These are phyloP conservation scores for Auanema sp. DNA, from an alignment of 2,888 invertebrate species.

Conservation along the genomic window DNA sequence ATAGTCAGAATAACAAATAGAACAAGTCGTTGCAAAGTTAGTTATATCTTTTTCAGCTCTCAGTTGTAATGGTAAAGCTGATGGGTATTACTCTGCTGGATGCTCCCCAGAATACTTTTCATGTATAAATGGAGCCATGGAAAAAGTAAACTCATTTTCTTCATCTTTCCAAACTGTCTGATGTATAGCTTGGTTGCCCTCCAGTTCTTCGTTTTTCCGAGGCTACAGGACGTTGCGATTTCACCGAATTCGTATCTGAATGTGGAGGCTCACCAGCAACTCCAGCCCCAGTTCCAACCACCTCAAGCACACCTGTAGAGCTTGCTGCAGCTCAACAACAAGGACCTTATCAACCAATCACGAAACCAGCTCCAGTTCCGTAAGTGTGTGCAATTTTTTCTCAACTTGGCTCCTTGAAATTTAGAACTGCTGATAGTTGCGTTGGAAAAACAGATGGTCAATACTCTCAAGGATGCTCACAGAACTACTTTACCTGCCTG, in stretches of 20 bases:
- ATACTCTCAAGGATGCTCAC: no score
- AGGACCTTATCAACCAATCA: background rate
- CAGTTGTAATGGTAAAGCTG: slow-evolving; percentile 38
- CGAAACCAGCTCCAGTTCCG: background rate
- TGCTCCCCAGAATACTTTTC: slow-evolving; percentile 42
- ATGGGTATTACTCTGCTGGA: slow-evolving; percentile 45
- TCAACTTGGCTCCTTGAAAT: no score
- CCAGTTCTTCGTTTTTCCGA: slow-evolving; percentile 28
- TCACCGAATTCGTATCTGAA: slow-evolving; percentile 22
- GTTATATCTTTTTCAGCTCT: slow-evolving; percentile 19
- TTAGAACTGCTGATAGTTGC: background rate
- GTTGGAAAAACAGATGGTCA: no score
- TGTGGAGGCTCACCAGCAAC: slow-evolving; percentile 21
- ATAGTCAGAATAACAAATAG: no score
- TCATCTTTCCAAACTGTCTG: background rate
- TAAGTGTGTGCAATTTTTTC: no score
- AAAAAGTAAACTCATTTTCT: slow-evolving; percentile 17
- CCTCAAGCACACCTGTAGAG: slow-evolving; percentile 1
- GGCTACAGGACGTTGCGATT: slow-evolving; percentile 22
- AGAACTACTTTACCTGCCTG: no score
- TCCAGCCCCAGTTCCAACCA: slow-evolving; percentile 2
- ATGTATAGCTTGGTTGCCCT: slow-evolving; percentile 28
- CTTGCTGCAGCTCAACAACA: background rate
- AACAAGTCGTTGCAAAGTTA: background rate
- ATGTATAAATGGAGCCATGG: slow-evolving; percentile 32